Evolutionary conservation across 2,797 vertebrate species (phyloP).

Genomic region (Valencia hispanica): DNA sequence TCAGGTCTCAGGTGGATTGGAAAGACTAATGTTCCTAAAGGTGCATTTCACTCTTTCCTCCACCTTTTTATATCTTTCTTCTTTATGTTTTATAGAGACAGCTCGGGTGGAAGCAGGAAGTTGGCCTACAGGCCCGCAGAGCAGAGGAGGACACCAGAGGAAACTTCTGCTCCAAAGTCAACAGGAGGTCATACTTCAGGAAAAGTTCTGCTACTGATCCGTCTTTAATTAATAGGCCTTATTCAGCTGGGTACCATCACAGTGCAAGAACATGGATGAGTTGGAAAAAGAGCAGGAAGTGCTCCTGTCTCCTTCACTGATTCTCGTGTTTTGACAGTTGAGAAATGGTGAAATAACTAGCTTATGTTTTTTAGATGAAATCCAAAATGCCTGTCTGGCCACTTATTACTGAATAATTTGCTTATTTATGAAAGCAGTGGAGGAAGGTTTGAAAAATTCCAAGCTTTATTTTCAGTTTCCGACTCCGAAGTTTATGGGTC

Average conservation of each 20-base stretch:
- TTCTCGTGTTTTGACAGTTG: conserved; percentile 60
- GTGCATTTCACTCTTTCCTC: conserved; percentile 74
- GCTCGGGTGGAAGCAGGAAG: conserved; percentile 76
- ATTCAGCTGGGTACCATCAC: conserved; percentile 70
- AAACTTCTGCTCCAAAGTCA: conserved; percentile 75
- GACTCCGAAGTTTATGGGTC: conserved; percentile 8
- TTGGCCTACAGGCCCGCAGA: conserved; percentile 71
- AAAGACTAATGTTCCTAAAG: conserved; percentile 80
- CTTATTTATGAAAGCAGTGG: conserved; percentile 30
- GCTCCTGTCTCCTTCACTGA: conserved; percentile 63
- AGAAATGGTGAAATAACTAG: conserved; percentile 48
- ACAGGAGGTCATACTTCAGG: conserved; percentile 77
- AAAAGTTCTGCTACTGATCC: conserved; percentile 71
- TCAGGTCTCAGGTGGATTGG: conserved; percentile 66
- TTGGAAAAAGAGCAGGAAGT: conserved; percentile 71
- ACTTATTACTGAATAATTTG: conserved; percentile 20
- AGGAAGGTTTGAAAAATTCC: conserved; percentile 25
- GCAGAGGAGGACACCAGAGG: conserved; percentile 75
- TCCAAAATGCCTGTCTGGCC: conserved; percentile 16
- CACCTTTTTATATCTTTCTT: conserved; percentile 78
- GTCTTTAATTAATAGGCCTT: conserved; percentile 77
- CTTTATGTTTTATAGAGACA: conserved; percentile 80
- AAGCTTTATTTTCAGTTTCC: conserved; percentile 35
- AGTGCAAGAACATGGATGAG: conserved; percentile 68
- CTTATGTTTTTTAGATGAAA: conserved; percentile 40